Evolutionary conservation across 37 sponge, comb jelly and placozoan species (phyloP).

Genomic region (Hexactinellida sp.): DNA sequence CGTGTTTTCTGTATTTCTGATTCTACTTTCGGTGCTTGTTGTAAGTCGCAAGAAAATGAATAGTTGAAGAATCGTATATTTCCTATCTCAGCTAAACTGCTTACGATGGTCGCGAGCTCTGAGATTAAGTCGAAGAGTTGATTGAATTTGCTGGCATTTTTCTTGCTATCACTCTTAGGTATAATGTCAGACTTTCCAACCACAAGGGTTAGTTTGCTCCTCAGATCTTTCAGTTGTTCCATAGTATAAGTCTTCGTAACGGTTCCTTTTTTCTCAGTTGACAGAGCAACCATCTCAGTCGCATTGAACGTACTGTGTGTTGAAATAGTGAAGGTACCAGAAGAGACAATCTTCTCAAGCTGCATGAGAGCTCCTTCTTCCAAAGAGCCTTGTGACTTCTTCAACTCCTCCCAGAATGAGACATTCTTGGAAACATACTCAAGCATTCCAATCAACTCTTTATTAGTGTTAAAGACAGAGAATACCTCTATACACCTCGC

Average conservation of each 20-base stretch:
- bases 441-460: not conserved
- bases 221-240: conserved; percentile 5
- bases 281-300: not conserved
- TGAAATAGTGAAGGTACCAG: not conserved
- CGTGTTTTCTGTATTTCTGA: not conserved
- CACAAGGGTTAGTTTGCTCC: not conserved
- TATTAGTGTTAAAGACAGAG: not conserved
- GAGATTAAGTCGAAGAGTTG: not conserved
- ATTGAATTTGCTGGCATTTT: not conserved
- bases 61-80: not conserved
- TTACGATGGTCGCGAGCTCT: not conserved
- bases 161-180: not conserved
- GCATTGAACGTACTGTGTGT: not conserved
- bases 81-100: not conserved
- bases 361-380: conserved; percentile 16
- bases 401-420: not conserved
- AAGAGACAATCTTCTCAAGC: not conserved
- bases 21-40: not conserved
- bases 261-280: too few species aligned
- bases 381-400: not conserved
- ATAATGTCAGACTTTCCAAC: not conserved
- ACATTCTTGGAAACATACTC: not conserved
- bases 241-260: not conserved
- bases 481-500: not conserved
- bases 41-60: not conserved